Percentiles rank a stretch among this genome's conserved stretches.
Conservation (phyloP, 2,888 invertebrate genomes). For the Sialis fuliginosa region DNA sequence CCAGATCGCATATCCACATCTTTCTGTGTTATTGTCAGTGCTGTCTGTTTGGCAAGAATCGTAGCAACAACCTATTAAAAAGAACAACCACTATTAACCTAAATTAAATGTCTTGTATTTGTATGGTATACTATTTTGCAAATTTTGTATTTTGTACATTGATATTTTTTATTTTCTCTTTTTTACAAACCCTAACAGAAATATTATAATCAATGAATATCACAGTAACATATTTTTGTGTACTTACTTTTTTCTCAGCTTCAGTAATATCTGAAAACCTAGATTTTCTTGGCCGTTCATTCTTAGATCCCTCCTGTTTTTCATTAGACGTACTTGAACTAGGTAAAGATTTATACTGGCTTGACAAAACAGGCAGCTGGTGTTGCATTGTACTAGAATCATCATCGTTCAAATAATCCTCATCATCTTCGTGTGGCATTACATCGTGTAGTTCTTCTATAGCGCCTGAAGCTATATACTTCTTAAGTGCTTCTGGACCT, state of each 20-base stretch:
- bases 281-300: conserved; percentile 4
- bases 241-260: not conserved
- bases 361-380: conserved; percentile 19
- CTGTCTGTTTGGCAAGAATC: not conserved
- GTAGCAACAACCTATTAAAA: no score
- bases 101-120: no score
- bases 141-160: no score
- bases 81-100: no score
- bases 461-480: conserved; percentile 61
- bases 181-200: no score
- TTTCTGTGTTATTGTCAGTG: not conserved
- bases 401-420: conserved; percentile 24
- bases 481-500: conserved; percentile 59
- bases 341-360: conserved; percentile 13
- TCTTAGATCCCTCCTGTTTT: not conserved
- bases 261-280: conserved; percentile 5
- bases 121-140: no score
- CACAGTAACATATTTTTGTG: not conserved
- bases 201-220: no score
- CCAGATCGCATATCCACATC: not conserved
- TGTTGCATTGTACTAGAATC: conserved; percentile 18
- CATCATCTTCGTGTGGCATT: conserved; percentile 48
- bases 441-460: conserved; percentile 65
- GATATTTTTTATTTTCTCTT: no score
- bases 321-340: not conserved